A percentile compares a stretch with the other conserved stretches of the same genome.
phyloP scores from a whole-genome alignment of 2,113 vertebrate genomes.

The Capreolus pygargus region DNA sequence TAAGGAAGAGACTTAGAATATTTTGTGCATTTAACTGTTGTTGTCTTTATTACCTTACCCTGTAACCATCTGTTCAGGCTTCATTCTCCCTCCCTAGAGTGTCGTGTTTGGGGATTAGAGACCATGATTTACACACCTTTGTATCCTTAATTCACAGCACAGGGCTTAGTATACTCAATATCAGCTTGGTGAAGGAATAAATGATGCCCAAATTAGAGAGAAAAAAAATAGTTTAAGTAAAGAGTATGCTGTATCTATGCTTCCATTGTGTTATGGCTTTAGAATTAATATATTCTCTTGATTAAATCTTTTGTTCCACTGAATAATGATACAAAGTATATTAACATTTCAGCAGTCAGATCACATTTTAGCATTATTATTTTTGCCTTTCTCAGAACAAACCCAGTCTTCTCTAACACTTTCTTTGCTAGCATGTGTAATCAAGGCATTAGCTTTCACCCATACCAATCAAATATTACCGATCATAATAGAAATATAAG shows the following conservation, averaged over 20 bases:
- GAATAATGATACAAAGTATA: background rate
- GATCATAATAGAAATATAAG: background rate
- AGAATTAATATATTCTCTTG: background rate
- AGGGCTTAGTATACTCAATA: background rate
- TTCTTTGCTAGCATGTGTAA: constrained; percentile 30
- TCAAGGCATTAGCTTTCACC: constrained; percentile 20
- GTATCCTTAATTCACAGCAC: background rate
- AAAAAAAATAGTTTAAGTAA: background rate
- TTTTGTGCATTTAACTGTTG: background rate
- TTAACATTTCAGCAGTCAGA: constrained; percentile 42
- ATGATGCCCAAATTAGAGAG: background rate
- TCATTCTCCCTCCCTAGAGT: background rate
- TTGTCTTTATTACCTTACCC: background rate
- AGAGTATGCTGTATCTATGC: background rate
- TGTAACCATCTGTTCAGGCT: background rate
- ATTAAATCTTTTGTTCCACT: background rate
- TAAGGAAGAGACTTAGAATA: background rate
- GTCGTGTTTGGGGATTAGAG: background rate
- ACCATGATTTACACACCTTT: background rate
- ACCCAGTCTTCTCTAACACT: constrained; percentile 33
- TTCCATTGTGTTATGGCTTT: background rate
- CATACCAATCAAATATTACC: background rate
- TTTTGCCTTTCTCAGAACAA: constrained; percentile 46
- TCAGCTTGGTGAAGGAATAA: background rate
- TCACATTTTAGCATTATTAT: constrained; percentile 1